Conservation (phyloP, 2,797 vertebrate genomes). For the Sebastes minor region DNA sequence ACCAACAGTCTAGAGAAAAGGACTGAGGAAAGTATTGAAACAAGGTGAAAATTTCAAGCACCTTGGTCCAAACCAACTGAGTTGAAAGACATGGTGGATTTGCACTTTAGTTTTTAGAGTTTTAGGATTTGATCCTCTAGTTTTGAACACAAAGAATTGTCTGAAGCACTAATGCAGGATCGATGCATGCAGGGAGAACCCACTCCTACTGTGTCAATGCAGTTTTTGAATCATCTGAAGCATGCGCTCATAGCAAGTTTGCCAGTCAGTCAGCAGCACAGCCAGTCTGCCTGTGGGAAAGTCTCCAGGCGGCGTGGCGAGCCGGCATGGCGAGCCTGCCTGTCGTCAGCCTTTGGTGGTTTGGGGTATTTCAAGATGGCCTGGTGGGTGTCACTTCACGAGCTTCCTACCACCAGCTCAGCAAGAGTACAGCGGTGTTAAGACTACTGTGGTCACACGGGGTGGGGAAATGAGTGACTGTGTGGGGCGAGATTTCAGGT, state of each 20-base stretch:
- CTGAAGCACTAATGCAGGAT: background rate
- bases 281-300: slow-evolving; percentile 42
- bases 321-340: slow-evolving; percentile 48
- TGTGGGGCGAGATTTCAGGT: slow-evolving; percentile 13
- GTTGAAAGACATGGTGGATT: background rate
- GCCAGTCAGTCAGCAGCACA: background rate
- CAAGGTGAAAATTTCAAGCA: background rate
- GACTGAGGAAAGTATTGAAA: background rate
- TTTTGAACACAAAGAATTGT: background rate
- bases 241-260: background rate
- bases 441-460: slow-evolving; percentile 53
- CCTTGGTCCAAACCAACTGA: background rate
- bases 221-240: background rate
- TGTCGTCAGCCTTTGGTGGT: slow-evolving; percentile 65
- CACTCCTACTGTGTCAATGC: background rate
- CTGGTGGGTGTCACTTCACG: slow-evolving; percentile 63
- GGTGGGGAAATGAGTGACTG: slow-evolving; percentile 36
- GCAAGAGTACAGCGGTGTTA: slow-evolving; percentile 39
- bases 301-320: slow-evolving; percentile 45
- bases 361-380: slow-evolving; percentile 70
- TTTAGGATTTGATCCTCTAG: background rate
- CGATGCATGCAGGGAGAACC: background rate
- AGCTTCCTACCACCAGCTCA: slow-evolving; percentile 53
- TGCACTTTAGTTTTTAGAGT: background rate
- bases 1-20: background rate